Percentiles rank a stretch among this genome's conserved stretches.
phyloP scores from a whole-genome alignment of 35 echinoderm and acorn worm species.

The Hemicentrotus pulcherrimus region DNA sequence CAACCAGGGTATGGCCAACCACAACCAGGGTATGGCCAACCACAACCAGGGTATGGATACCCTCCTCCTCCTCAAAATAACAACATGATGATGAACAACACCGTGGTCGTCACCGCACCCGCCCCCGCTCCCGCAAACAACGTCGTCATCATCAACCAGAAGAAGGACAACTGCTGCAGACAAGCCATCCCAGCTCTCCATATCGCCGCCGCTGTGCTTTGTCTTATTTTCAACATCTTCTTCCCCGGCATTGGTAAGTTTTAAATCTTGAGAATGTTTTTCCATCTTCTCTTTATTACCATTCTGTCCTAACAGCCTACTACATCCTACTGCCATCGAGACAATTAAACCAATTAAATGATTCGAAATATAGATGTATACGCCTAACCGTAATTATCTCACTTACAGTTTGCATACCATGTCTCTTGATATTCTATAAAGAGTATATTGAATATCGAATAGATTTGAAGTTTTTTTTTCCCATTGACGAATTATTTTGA shows the following conservation, averaged over 20 bases:
- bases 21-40: not conserved
- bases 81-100: constrained; percentile 42
- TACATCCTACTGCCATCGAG: too few species aligned
- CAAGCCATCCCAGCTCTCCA: constrained; percentile 78
- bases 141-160: constrained; percentile 54
- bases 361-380: too few species aligned
- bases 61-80: constrained; percentile 13
- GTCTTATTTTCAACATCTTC: constrained; percentile 73
- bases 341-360: too few species aligned
- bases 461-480: too few species aligned
- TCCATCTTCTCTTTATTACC: not conserved
- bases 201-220: constrained; percentile 67
- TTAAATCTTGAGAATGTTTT: not conserved
- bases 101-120: not conserved
- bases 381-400: too few species aligned
- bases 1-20: not conserved
- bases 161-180: constrained; percentile 56
- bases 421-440: too few species aligned
- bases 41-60: not conserved
- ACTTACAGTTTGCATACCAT: too few species aligned
- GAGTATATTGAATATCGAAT: too few species aligned
- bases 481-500: too few species aligned
- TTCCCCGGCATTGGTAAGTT: constrained; percentile 81
- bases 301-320: too few species aligned
- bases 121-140: not conserved